Evolutionary conservation across 1,140 invertebrate species (phyloP).

Genomic region (Megalopta genalis): DNA sequence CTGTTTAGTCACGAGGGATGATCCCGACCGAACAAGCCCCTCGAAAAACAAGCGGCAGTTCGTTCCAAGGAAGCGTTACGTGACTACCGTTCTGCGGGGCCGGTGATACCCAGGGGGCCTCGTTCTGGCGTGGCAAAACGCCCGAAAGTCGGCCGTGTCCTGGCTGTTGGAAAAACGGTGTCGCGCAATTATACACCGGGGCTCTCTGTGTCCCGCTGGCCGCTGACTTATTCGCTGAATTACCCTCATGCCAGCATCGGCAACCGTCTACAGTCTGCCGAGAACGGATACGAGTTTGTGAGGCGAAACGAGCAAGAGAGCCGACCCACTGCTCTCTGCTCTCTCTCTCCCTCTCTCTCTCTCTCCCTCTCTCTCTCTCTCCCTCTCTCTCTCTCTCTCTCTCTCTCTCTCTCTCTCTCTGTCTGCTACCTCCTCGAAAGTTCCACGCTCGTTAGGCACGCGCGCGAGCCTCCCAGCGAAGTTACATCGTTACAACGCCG

Average conservation of each 20-base stretch:
- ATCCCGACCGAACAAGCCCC: too few relatives aligned
- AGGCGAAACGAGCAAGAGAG: constrained; percentile 47
- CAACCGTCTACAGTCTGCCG: too few relatives aligned
- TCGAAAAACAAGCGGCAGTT: too few relatives aligned
- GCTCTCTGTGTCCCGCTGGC: background rate
- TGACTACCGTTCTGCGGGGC: background rate
- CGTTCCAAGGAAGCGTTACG: background rate
- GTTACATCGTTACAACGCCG: constrained; percentile 57
- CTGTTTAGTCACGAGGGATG: too few relatives aligned
- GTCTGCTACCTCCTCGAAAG: constrained; percentile 12
- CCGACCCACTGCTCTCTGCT: background rate
- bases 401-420: too few relatives aligned
- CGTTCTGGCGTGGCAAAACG: background rate
- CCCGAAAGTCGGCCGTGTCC: background rate
- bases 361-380: too few relatives aligned
- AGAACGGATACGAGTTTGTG: constrained; percentile 8
- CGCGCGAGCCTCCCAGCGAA: constrained; percentile 46
- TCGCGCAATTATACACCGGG: constrained; percentile 45
- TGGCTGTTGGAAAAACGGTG: constrained; percentile 19
- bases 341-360: too few relatives aligned
- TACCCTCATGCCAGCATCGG: constrained; percentile 51
- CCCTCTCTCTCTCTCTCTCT: too few relatives aligned
- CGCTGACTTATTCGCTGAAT: constrained; percentile 59
- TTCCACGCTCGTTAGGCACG: constrained; percentile 61
- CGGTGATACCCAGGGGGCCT: background rate